A percentile compares a stretch with the other conserved stretches of the same genome.
phyloP scores from a whole-genome alignment of 2,113 vertebrate species.

The Bos javanicus region DNA sequence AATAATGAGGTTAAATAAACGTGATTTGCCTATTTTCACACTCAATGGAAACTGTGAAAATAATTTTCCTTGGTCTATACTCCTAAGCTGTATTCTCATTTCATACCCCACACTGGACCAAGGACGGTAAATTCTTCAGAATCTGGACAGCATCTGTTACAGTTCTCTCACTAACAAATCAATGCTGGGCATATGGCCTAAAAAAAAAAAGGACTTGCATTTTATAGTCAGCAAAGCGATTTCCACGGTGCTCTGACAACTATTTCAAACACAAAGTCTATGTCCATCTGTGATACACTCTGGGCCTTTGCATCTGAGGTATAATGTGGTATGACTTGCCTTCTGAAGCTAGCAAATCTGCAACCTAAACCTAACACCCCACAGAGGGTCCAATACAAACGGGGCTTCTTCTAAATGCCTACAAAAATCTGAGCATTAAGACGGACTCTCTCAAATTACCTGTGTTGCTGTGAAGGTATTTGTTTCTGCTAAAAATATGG shows the following conservation, averaged over 20 bases:
- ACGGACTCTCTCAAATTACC: not conserved
- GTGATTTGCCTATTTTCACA: not conserved
- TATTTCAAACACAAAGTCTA: not conserved
- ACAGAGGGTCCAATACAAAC: not conserved
- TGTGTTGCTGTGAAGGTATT: not conserved
- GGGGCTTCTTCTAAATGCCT: not conserved
- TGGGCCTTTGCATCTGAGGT: not conserved
- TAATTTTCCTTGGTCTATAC: not conserved
- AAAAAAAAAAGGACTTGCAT: not conserved
- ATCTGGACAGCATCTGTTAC: not conserved
- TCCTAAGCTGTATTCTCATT: not conserved
- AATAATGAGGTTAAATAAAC: not conserved
- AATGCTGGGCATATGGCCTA: not conserved
- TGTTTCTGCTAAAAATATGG: not conserved
- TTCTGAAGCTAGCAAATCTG: not conserved
- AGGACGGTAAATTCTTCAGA: not conserved
- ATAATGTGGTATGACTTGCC: not conserved
- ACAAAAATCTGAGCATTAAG: slow-evolving; percentile 1
- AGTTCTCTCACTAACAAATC: slow-evolving; percentile 5
- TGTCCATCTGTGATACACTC: not conserved
- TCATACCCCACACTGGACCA: not conserved
- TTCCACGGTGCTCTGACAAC: not conserved
- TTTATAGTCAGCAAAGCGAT: not conserved
- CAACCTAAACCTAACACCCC: not conserved
- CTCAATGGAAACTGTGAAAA: not conserved